A percentile compares a stretch with the other conserved stretches of the same genome.
Conservation (phyloP, 2,797 vertebrate genomes). For the Scyliorhinus canicula region DNA sequence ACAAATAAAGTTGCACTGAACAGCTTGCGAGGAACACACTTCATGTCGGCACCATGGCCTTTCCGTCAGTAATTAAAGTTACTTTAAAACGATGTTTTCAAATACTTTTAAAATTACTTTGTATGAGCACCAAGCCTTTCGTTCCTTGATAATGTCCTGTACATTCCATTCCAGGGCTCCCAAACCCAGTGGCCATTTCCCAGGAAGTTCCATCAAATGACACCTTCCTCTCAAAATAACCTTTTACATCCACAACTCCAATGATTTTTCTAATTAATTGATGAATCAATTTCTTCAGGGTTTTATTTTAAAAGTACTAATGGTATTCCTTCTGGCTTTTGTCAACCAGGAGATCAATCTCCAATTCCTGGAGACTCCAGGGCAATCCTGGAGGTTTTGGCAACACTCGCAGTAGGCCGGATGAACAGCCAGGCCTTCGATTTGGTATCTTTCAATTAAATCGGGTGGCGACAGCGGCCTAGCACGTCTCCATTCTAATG, state of each 20-base stretch:
- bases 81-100: neutral
- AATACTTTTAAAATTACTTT: neutral
- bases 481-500: neutral
- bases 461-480: too few relatives aligned
- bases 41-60: neutral
- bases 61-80: neutral
- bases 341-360: neutral
- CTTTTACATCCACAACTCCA: neutral
- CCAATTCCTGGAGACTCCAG: neutral
- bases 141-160: neutral
- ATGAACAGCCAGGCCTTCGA: neutral
- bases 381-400: neutral
- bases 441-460: neutral
- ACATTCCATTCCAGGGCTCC: too few relatives aligned
- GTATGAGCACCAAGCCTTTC: too few relatives aligned
- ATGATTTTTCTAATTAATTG: neutral
- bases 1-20: neutral
- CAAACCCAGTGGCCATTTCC: neutral
- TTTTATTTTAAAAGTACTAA: too few relatives aligned
- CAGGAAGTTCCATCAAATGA: neutral
- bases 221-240: neutral
- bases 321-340: neutral
- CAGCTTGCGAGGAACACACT: neutral
- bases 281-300: neutral
- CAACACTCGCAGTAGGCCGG: neutral